Evolutionary conservation across 2,888 invertebrate genomes (phyloP).

Genomic region (Hylaea fasciaria): DNA sequence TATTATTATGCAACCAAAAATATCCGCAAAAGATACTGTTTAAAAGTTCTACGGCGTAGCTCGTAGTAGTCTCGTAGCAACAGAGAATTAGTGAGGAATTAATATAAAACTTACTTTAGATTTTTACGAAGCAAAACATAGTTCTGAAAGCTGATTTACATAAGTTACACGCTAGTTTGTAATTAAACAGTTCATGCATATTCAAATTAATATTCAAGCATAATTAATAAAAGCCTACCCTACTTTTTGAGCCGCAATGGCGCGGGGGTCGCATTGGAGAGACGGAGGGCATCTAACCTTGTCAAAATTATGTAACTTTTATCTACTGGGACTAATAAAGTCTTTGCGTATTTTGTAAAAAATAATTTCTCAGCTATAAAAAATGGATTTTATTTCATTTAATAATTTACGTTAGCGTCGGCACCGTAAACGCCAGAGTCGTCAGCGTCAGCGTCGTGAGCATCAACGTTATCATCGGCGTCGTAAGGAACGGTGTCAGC

Average conservation of each 20-base stretch:
- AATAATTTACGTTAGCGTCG: no score
- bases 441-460: no score
- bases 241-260: conserved; percentile 6
- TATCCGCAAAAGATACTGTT: no score
- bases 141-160: conserved; percentile 4
- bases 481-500: no score
- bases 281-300: not conserved
- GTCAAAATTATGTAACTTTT: not conserved
- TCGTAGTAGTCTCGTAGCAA: not conserved
- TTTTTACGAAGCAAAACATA: no score
- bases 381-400: no score
- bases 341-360: no score
- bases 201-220: not conserved
- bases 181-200: conserved; percentile 28
- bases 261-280: not conserved
- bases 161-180: conserved; percentile 17
- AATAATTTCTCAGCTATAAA: no score
- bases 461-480: no score
- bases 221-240: conserved; percentile 25
- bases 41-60: not conserved
- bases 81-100: not conserved
- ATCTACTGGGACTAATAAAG: not conserved
- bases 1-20: no score
- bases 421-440: no score
- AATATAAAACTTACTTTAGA: no score